These are phyloP conservation scores for Microcaecilia unicolor DNA, from an alignment of 2,797 vertebrate species.

Conservation along the genomic window DNA sequence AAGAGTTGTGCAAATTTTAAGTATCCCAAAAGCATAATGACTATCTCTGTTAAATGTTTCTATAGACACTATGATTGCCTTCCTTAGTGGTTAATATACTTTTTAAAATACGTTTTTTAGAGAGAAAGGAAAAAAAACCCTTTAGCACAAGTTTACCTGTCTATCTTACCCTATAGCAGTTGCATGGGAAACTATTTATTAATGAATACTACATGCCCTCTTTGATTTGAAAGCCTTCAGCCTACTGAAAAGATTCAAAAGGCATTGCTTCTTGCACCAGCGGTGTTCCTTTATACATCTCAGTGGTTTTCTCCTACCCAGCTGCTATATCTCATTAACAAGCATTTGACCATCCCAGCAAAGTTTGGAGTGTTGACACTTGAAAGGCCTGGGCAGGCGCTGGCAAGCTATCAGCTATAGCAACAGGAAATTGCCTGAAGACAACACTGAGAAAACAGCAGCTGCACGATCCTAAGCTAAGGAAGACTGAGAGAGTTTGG, in stretches of 20 bases:
- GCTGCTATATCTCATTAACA: slow-evolving; percentile 74
- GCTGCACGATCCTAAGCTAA: slow-evolving; percentile 58
- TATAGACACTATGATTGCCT: too few relatives aligned
- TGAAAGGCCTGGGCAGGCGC: slow-evolving; percentile 64
- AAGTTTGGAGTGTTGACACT: slow-evolving; percentile 64
- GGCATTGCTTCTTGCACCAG: slow-evolving; percentile 66
- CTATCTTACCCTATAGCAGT: too few relatives aligned
- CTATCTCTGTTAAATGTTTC: too few relatives aligned
- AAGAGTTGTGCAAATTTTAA: too few relatives aligned
- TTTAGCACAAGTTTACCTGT: too few relatives aligned
- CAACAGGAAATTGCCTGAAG: slow-evolving; percentile 65
- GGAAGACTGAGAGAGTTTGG: slow-evolving; percentile 37
- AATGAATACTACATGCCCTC: slow-evolving; percentile 64
- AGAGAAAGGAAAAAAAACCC: too few relatives aligned
- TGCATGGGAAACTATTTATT: slow-evolving; percentile 62
- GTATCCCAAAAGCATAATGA: too few relatives aligned
- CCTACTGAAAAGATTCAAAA: slow-evolving; percentile 60
- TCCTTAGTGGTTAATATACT: too few relatives aligned
- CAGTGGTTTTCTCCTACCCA: slow-evolving; percentile 65
- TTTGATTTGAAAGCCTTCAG: slow-evolving; percentile 66
- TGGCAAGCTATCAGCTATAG: slow-evolving; percentile 66
- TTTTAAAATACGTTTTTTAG: too few relatives aligned
- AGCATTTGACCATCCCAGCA: slow-evolving; percentile 59
- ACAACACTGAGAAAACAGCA: slow-evolving; percentile 66
- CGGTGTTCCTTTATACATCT: slow-evolving; percentile 60